Conservation (phyloP, 2,797 vertebrate species). For the Eremophila alpestris region DNA sequence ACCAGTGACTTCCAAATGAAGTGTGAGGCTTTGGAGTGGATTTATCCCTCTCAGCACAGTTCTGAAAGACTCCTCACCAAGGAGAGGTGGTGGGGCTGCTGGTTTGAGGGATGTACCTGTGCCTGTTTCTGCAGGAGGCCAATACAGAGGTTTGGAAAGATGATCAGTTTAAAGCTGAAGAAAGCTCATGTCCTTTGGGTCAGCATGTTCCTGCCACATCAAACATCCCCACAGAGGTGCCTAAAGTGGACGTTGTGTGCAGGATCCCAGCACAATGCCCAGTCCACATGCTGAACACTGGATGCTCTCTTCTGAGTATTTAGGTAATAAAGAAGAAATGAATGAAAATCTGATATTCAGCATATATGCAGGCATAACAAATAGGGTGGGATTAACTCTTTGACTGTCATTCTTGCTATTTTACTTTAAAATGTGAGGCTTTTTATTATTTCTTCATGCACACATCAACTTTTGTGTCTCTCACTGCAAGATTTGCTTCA, state of each 20-base stretch:
- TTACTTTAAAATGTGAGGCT: neutral
- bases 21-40: neutral
- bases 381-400: constrained; percentile 21
- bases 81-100: neutral
- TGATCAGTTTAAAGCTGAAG: neutral
- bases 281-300: neutral
- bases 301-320: neutral
- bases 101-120: neutral
- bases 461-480: constrained; percentile 5
- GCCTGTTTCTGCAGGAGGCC: neutral
- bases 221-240: neutral
- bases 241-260: neutral
- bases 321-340: neutral
- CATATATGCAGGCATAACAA: neutral
- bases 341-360: constrained; percentile 3
- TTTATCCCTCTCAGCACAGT: neutral
- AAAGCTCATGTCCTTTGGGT: neutral
- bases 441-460: constrained; percentile 34
- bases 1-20: neutral
- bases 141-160: neutral
- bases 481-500: neutral
- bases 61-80: neutral
- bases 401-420: neutral
- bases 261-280: neutral
- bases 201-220: neutral